phyloP scores from a whole-genome alignment of 2,888 invertebrate genomes.

The Chymomyza procnemis region DNA sequence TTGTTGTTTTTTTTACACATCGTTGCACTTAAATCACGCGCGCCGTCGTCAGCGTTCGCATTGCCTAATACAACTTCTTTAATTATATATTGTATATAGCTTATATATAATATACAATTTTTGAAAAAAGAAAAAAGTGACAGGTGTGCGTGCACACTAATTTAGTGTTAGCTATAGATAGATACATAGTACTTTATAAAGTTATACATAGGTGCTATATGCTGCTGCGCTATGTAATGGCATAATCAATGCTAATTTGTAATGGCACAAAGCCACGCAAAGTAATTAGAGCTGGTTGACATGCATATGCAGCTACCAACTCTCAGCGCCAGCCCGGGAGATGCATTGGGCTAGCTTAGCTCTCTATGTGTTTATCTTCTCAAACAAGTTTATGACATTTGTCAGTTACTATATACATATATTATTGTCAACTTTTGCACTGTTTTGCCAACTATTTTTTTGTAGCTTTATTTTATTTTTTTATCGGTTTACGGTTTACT shows the following conservation, averaged over 20 bases:
- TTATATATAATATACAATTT: conserved; percentile 18
- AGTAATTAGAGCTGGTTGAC: background rate
- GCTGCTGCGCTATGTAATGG: conserved; percentile 33
- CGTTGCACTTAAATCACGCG: conserved; percentile 65
- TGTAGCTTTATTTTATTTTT: conserved; percentile 13
- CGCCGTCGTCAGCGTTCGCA: conserved; percentile 27
- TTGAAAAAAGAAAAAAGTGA: conserved; percentile 16
- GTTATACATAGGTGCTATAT: conserved; percentile 22
- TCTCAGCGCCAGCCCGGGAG: background rate
- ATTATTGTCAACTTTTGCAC: background rate
- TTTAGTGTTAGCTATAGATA: background rate
- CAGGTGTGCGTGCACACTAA: conserved; percentile 22
- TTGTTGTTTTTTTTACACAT: conserved; percentile 54
- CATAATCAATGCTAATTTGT: conserved; percentile 36
- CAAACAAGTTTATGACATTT: conserved; percentile 28
- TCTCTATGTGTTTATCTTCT: conserved; percentile 19
- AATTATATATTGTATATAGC: conserved; percentile 32
- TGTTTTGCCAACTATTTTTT: background rate
- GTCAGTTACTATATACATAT: background rate
- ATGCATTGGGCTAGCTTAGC: conserved; percentile 4
- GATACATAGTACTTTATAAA: background rate
- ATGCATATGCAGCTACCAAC: background rate
- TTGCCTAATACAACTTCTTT: conserved; percentile 45
- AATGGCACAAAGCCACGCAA: background rate
- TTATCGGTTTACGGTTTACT: conserved; percentile 35